Evolutionary conservation across 2,797 vertebrate genomes (phyloP).

Genomic region (Kryptopterus vitreolus): DNA sequence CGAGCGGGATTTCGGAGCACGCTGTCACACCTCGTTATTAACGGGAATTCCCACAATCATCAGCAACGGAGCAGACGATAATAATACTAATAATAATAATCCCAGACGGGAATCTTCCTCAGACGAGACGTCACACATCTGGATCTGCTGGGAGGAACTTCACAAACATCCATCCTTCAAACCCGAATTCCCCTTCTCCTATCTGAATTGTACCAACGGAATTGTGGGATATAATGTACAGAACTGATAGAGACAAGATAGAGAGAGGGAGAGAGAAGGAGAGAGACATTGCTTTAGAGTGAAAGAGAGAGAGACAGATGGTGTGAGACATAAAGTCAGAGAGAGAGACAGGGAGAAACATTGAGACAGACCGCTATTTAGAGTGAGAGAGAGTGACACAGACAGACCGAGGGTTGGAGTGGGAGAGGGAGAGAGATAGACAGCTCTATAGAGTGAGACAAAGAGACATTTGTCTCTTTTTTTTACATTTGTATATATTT

Average conservation of each 20-base stretch:
- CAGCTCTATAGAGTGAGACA: no score
- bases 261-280: neutral
- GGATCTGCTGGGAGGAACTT: neutral
- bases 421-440: no score
- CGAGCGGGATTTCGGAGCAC: constrained; percentile 72
- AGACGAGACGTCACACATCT: no score
- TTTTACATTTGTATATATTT: no score
- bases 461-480: no score
- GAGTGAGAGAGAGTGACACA: neutral
- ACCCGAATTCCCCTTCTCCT: neutral
- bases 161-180: neutral
- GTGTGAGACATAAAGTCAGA: no score
- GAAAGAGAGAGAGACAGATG: no score
- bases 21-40: constrained; percentile 69
- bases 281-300: no score
- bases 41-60: constrained; percentile 51
- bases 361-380: neutral
- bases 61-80: neutral
- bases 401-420: no score
- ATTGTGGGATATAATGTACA: neutral
- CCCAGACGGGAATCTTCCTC: no score
- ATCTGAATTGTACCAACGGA: neutral
- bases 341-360: no score
- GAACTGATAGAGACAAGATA: neutral
- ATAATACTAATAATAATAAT: no score